A percentile compares a stretch with the other conserved stretches of the same genome.
These are phyloP conservation scores for Chymomyza amoena DNA, from an alignment of 2,888 invertebrate species.

Conservation along the genomic window DNA sequence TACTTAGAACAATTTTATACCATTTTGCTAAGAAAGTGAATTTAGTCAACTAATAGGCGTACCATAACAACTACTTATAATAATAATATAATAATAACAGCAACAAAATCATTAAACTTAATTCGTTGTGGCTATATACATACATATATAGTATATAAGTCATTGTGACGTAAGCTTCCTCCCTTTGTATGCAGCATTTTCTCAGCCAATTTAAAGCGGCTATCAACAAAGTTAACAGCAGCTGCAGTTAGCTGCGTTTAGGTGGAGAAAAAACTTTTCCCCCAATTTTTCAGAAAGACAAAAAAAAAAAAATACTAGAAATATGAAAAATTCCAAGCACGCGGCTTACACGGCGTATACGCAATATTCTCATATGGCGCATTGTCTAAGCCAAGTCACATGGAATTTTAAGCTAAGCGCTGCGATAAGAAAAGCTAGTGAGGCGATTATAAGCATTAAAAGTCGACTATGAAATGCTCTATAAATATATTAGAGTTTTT, in stretches of 20 bases:
- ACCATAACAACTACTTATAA: not conserved
- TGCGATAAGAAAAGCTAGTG: not conserved
- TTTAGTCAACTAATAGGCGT: not conserved
- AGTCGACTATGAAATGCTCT: too few species aligned
- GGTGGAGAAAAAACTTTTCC: too few species aligned
- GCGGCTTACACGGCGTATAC: not conserved
- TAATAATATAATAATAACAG: not conserved
- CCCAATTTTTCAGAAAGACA: too few species aligned
- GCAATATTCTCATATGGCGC: not conserved
- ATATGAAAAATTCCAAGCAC: too few species aligned
- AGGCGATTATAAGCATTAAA: too few species aligned
- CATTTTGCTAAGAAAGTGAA: too few species aligned
- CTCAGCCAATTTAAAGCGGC: not conserved
- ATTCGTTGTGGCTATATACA: not conserved
- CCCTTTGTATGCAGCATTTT: not conserved
- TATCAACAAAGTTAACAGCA: too few species aligned
- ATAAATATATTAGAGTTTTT: too few species aligned
- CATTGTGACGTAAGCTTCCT: not conserved
- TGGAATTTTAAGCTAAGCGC: not conserved
- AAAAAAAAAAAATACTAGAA: too few species aligned
- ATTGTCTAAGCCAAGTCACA: not conserved
- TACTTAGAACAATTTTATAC: too few species aligned
- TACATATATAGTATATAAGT: not conserved
- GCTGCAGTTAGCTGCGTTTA: too few species aligned
- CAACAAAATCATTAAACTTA: not conserved